Evolutionary conservation across 2,113 vertebrate genomes (phyloP).

Genomic region (Daphoenositta chrysoptera): DNA sequence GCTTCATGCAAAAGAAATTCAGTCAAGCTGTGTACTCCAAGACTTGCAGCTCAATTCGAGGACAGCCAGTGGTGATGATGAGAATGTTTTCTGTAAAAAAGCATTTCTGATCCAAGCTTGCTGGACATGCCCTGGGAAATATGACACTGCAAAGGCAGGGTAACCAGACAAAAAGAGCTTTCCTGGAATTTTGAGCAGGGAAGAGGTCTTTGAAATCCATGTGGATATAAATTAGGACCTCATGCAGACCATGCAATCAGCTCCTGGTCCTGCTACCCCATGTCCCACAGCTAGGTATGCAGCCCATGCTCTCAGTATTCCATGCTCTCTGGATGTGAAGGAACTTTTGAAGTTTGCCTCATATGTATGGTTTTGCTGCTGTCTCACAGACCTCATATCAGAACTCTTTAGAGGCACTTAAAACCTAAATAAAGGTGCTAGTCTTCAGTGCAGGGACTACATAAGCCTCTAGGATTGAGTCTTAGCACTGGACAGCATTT

Average conservation of each 20-base stretch:
- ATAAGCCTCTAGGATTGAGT: neutral
- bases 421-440: neutral
- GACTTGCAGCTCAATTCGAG: neutral
- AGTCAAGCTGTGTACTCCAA: neutral
- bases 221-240: neutral
- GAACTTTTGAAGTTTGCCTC: neutral
- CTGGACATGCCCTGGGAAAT: neutral
- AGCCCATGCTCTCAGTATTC: neutral
- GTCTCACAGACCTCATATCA: neutral
- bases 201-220: neutral
- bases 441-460: neutral
- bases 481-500: neutral
- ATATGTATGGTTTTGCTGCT: neutral
- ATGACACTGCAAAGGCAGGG: neutral
- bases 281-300: neutral
- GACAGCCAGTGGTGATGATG: neutral
- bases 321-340: neutral
- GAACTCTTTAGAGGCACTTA: neutral
- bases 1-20: neutral
- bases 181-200: neutral
- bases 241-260: neutral
- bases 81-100: neutral
- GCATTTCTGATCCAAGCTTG: neutral
- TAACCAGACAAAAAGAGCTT: neutral
- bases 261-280: neutral